Evolutionary conservation across 2,797 vertebrate genomes (phyloP).

Genomic region (Lacerta viridis): DNA sequence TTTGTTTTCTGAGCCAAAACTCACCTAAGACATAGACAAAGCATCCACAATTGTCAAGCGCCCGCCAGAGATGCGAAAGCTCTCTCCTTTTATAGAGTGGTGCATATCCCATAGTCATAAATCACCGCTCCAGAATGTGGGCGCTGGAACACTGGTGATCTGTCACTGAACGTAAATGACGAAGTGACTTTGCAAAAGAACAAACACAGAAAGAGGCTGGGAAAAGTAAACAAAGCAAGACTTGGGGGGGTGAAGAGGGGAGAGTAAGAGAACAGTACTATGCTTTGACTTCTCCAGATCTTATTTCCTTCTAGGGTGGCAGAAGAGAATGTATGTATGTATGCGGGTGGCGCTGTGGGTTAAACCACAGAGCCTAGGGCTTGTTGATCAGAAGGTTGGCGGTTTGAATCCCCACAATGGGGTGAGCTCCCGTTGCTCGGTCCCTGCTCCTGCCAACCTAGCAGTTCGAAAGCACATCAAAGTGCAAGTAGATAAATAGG

Average conservation of each 20-base stretch:
- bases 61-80: constrained; percentile 7
- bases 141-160: constrained; percentile 10
- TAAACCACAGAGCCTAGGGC: no score
- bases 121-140: constrained; percentile 47
- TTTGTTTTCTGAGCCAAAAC: constrained; percentile 6
- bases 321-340: no score
- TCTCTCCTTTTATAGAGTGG: constrained; percentile 43
- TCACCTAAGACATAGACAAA: constrained; percentile 50
- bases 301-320: no score
- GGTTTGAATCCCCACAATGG: no score
- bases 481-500: no score
- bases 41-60: constrained; percentile 10
- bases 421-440: no score
- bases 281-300: background rate
- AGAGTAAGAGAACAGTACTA: no score
- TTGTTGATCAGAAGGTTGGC: no score
- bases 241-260: no score
- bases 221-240: accelerated
- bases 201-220: accelerated
- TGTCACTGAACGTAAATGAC: constrained; percentile 35
- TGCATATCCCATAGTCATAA: constrained; percentile 44
- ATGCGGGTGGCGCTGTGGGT: no score
- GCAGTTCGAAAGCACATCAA: no score
- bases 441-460: no score
- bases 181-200: constrained; percentile 46